A percentile compares a stretch with the other conserved stretches of the same genome.
Evolutionary conservation across 2,797 vertebrate genomes (phyloP).

Genomic region (Mormyrus hasselquistii): DNA sequence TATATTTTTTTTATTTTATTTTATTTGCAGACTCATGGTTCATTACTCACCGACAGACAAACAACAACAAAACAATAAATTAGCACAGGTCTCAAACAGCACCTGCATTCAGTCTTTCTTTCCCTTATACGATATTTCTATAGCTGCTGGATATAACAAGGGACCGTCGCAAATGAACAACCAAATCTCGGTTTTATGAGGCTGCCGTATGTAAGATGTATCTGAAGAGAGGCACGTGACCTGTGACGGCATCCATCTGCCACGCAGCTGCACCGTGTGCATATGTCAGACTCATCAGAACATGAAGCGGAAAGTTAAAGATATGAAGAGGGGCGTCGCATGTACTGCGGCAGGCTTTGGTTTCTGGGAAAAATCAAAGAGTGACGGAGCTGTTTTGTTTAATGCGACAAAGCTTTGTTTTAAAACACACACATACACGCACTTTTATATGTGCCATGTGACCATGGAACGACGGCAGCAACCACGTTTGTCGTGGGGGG

Average conservation of each 20-base stretch:
- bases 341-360: neutral
- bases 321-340: neutral
- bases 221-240: slow-evolving; percentile 22
- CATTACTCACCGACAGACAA: too few species aligned
- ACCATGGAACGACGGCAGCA: neutral
- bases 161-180: neutral
- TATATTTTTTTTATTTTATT: too few species aligned
- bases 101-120: slow-evolving; percentile 53
- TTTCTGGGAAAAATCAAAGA: neutral
- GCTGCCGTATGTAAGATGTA: slow-evolving; percentile 8
- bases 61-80: too few species aligned
- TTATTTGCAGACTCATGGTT: too few species aligned
- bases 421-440: neutral
- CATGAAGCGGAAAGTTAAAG: neutral
- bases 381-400: neutral
- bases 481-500: neutral
- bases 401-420: neutral
- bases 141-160: slow-evolving; percentile 43
- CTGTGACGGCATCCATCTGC: slow-evolving; percentile 30
- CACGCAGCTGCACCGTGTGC: slow-evolving; percentile 2
- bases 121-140: slow-evolving; percentile 46
- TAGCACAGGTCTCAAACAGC: too few species aligned
- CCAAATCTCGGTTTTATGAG: neutral
- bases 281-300: neutral
- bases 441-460: neutral